Percentiles rank a stretch among this genome's conserved stretches.
phyloP scores from a whole-genome alignment of 2,113 vertebrate species.

The Marmota flaviventris region DNA sequence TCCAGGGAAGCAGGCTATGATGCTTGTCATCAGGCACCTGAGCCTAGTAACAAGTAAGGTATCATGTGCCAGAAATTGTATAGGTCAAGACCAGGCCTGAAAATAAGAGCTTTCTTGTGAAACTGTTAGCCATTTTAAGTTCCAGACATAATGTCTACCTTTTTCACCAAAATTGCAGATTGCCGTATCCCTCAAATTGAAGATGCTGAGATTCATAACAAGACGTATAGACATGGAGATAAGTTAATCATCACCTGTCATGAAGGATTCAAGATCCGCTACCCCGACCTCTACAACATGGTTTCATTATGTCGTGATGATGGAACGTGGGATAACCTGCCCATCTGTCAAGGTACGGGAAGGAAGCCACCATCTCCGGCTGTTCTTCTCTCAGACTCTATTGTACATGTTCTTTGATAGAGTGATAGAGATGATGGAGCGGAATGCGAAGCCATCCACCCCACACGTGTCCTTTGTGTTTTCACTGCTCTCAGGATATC shows the following conservation, averaged over 20 bases:
- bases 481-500: not conserved
- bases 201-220: conserved; percentile 92
- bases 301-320: conserved; percentile 90
- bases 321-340: conserved; percentile 92
- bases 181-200: conserved; percentile 92
- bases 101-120: conserved; percentile 51
- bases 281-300: conserved; percentile 92
- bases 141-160: conserved; percentile 58
- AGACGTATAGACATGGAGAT: conserved; percentile 91
- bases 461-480: fast-evolving
- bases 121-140: conserved; percentile 41
- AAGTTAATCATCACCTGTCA: conserved; percentile 91
- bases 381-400: not conserved
- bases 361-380: conserved; percentile 43
- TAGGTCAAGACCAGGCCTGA: not conserved
- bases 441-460: not conserved
- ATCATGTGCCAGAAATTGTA: not conserved
- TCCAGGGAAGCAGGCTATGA: not conserved
- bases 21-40: not conserved
- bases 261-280: conserved; percentile 92
- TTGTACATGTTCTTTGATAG: not conserved
- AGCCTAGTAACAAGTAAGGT: not conserved
- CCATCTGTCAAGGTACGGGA: conserved; percentile 92
- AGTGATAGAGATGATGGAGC: fast-evolving
- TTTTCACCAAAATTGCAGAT: conserved; percentile 84